Percentiles rank a stretch among this genome's conserved stretches.
Conservation (phyloP, 2,797 vertebrate genomes). For the Yasuhikotakia modesta region DNA sequence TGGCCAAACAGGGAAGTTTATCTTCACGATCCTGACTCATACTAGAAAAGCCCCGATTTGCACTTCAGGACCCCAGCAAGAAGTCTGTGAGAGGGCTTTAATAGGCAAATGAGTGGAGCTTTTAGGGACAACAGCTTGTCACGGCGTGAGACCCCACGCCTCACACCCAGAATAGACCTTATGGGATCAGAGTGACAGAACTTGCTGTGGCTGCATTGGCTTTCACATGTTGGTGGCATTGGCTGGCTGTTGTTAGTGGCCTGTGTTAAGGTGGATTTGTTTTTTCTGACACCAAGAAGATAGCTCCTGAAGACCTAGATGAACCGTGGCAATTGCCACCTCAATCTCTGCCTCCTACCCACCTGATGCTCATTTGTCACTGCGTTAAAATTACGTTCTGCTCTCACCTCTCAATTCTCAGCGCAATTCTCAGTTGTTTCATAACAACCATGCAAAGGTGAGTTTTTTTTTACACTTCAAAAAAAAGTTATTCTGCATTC, state of each 20-base stretch:
- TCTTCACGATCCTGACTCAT: conserved; percentile 70
- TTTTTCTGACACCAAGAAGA: conserved; percentile 43
- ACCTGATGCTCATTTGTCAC: conserved; percentile 61
- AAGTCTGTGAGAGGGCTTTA: conserved; percentile 78
- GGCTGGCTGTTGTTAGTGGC: conserved; percentile 26
- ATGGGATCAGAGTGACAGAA: conserved; percentile 33
- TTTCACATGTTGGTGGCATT: conserved; percentile 58
- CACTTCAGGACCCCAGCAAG: conserved; percentile 90
- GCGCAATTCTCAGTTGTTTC: conserved; percentile 29
- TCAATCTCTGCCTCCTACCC: conserved; percentile 49
- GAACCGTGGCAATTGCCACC: conserved; percentile 58
- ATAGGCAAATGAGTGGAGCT: conserved; percentile 86
- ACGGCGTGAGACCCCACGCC: conserved; percentile 66
- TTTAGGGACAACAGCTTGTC: conserved; percentile 72
- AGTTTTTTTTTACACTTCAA: conserved; percentile 11
- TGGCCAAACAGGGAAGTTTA: conserved; percentile 71
- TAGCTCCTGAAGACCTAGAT: conserved; percentile 43
- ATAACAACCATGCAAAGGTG: neutral
- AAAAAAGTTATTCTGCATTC: neutral
- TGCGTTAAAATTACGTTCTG: conserved; percentile 35
- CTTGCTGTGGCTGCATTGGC: conserved; percentile 36
- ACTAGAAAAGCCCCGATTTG: conserved; percentile 82
- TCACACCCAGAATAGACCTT: conserved; percentile 17
- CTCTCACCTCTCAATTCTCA: conserved; percentile 41
- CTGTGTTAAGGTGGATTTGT: conserved; percentile 37